Percentiles rank a stretch among this genome's conserved stretches.
Conservation (phyloP, 2,797 vertebrate genomes). For the Crenichthys baileyi region DNA sequence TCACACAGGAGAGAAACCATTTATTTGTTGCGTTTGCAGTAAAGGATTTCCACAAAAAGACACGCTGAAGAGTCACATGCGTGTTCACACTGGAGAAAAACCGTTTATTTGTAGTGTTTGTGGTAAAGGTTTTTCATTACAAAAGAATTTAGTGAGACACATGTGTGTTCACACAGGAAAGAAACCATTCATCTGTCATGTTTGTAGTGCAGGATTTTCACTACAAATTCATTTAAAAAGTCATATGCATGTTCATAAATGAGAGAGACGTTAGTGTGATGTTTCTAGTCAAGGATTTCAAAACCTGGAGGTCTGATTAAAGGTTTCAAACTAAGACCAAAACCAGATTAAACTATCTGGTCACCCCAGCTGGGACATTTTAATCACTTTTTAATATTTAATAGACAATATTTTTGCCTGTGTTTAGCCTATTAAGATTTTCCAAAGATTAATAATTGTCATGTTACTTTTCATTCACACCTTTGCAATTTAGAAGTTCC, state of each 20-base stretch:
- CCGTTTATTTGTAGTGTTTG: not conserved
- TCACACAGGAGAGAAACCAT: not conserved
- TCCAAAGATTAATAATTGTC: too few species aligned
- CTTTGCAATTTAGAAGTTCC: too few species aligned
- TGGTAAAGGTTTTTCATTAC: conserved; percentile 3
- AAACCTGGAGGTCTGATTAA: too few species aligned
- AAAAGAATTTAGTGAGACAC: not conserved
- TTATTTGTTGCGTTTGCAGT: conserved; percentile 1
- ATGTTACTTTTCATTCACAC: too few species aligned
- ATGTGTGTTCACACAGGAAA: not conserved
- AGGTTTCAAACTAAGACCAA: too few species aligned
- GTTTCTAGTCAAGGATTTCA: too few species aligned
- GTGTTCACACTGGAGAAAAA: conserved; percentile 3
- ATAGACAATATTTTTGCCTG: too few species aligned
- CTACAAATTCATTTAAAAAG: not conserved
- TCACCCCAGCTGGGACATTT: too few species aligned
- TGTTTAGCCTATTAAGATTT: too few species aligned
- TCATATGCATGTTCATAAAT: not conserved
- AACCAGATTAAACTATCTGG: too few species aligned
- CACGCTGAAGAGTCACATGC: conserved; percentile 2
- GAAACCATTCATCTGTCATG: not conserved
- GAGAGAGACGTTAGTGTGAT: too few species aligned
- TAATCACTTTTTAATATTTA: too few species aligned
- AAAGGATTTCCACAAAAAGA: conserved; percentile 3
- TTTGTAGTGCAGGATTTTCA: not conserved